A percentile compares a stretch with the other conserved stretches of the same genome.
These are phyloP conservation scores for Platyura marginata DNA, from an alignment of 1,140 invertebrate species.

Conservation along the genomic window DNA sequence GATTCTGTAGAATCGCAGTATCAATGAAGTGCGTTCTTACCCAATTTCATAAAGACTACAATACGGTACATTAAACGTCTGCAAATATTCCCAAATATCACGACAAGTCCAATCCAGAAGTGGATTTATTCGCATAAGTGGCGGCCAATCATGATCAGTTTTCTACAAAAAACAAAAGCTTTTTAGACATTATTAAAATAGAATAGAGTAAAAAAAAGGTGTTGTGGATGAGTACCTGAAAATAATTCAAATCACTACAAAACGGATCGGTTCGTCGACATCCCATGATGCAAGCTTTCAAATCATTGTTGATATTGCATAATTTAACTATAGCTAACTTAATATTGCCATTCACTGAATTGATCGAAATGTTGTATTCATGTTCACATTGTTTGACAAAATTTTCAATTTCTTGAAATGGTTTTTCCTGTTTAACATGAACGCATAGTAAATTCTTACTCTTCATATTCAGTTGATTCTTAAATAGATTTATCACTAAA, in stretches of 20 bases:
- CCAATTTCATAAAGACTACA: constrained; percentile 77
- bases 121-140: constrained; percentile 70
- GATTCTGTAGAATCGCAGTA: too few relatives aligned
- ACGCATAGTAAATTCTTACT: constrained; percentile 26
- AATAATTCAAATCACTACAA: constrained; percentile 38
- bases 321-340: constrained; percentile 45
- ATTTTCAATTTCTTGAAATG: constrained; percentile 71
- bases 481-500: constrained; percentile 43
- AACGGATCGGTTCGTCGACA: constrained; percentile 70
- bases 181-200: too few relatives aligned
- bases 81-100: constrained; percentile 77
- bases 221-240: constrained; percentile 58
- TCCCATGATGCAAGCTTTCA: constrained; percentile 79
- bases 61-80: constrained; percentile 60
- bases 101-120: constrained; percentile 78
- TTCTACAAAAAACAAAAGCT: too few relatives aligned
- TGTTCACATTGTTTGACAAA: constrained; percentile 54
- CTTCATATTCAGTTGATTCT: too few relatives aligned
- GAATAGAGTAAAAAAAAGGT: too few relatives aligned
- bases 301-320: constrained; percentile 36
- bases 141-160: constrained; percentile 77
- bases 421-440: constrained; percentile 53
- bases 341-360: constrained; percentile 49
- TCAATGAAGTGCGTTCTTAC: too few relatives aligned
- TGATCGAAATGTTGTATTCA: constrained; percentile 54